Base-by-base conservation (phyloP, 2,113 vertebrate genomes). In the Gallinago paraguaiae region DNA sequence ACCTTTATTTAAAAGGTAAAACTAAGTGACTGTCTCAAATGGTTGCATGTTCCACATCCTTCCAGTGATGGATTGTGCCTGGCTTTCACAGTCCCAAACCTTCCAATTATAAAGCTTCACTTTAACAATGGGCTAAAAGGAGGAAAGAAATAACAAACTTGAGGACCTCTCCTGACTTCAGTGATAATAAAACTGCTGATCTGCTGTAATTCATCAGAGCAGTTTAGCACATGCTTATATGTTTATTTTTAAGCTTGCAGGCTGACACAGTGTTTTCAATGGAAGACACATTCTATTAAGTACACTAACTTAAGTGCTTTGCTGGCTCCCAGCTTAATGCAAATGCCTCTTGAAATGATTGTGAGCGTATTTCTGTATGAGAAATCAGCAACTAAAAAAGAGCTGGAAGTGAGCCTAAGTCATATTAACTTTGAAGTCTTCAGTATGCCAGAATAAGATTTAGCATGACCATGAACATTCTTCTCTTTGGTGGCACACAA, bases 281-380 rank as follows among this genome's bases (percentile, higher is more conserved):
- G 25, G 81, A 91, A 93, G 67, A 83, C 41, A n/a, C 10, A 23
- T 93, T 93, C 88, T 88, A 90, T 76, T 72, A 88, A 90, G 63
- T 46, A 37, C n/a, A 59, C 70, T 31, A 20, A 39, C 68, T 90
- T 94, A 91, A 96, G 94, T 93, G 92, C 76, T 92, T 75, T 88
- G n/a, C n/a, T 97, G 94, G 91, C 95, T 75, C 60, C 68, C 56
- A 84, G 69, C 30, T 81, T 91, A 74, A 92, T 74, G 69, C 11
- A 95, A 90, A 84, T 75, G 35, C 46, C 20, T 86, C 76, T 78
- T 91, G 46, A 88, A 96, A 78, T 74, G 37, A 69, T 28, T 93
- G 46, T 86, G 76, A 86, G 68, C 1, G 0, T 74, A 69, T 54
- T 93, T 90, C 43, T 83, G 43, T 33, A 67, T 48, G 51, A 78